Conservation (phyloP, 2,113 vertebrate genomes). For the Aviceda subcristata region DNA sequence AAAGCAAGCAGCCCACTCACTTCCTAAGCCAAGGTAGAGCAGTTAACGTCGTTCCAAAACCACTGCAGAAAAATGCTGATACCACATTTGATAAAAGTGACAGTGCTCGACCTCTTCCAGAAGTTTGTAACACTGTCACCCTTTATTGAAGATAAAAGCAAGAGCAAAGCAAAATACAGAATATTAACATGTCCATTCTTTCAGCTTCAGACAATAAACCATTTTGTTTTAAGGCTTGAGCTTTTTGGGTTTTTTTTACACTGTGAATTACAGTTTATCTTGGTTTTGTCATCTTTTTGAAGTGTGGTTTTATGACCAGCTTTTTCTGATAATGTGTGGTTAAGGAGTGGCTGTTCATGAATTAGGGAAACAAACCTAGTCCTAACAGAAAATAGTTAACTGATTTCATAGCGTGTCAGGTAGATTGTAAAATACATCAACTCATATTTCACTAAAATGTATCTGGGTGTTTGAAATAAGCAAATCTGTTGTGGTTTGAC, state of each 20-base stretch:
- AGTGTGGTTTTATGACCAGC: not conserved
- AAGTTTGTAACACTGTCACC: constrained; percentile 35
- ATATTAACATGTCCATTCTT: constrained; percentile 21
- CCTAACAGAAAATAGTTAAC: not conserved
- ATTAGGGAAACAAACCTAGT: not conserved
- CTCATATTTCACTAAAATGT: not conserved
- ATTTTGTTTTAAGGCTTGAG: not conserved
- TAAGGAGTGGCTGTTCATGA: fast-evolving
- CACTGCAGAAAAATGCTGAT: constrained; percentile 2
- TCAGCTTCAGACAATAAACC: not conserved
- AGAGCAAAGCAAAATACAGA: not conserved
- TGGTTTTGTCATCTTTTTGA: not conserved
- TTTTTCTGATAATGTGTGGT: not conserved
- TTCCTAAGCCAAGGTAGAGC: not conserved
- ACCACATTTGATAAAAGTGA: constrained; percentile 21
- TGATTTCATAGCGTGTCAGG: not conserved
- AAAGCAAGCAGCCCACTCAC: not conserved
- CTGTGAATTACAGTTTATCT: not conserved
- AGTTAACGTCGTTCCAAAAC: not conserved
- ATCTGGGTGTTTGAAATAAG: not conserved
- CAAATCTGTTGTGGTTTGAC: not conserved
- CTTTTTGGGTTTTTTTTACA: not conserved
- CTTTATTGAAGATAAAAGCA: constrained; percentile 7
- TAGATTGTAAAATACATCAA: not conserved
- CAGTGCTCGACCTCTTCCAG: constrained; percentile 10